phyloP scores from a whole-genome alignment of 2,888 invertebrate genomes.

The Rhamphomyia laevipes region DNA sequence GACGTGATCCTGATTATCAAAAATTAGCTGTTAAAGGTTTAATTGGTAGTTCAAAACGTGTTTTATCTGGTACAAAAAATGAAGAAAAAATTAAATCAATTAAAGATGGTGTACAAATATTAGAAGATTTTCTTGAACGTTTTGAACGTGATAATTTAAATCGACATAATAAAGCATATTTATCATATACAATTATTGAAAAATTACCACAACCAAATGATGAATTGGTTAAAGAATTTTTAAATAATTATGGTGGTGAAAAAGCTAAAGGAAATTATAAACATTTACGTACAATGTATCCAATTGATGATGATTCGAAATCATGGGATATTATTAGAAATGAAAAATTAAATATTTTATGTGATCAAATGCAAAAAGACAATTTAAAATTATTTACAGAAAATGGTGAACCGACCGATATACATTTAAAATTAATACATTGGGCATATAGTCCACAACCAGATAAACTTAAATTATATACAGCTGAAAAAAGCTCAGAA shows the following conservation, averaged over 20 bases:
- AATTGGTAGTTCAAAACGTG: constrained; percentile 57
- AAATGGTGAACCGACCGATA: constrained; percentile 53
- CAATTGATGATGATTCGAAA: constrained; percentile 41
- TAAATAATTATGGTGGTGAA: constrained; percentile 57
- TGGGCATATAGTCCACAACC: constrained; percentile 69
- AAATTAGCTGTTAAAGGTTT: constrained; percentile 58
- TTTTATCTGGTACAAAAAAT: constrained; percentile 62
- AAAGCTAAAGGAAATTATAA: constrained; percentile 47
- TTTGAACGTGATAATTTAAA: constrained; percentile 55
- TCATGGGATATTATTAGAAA: constrained; percentile 72
- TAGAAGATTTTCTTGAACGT: constrained; percentile 62
- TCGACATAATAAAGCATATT: constrained; percentile 57
- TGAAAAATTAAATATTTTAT: constrained; percentile 45
- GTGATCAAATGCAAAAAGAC: constrained; percentile 46
- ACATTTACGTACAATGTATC: constrained; percentile 51
- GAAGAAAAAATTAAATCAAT: constrained; percentile 63
- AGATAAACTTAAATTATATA: constrained; percentile 49
- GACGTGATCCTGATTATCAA: constrained; percentile 67
- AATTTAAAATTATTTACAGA: constrained; percentile 50
- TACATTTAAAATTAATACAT: constrained; percentile 55
- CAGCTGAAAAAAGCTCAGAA: constrained; percentile 21
- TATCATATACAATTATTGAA: constrained; percentile 47
- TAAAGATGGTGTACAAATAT: constrained; percentile 55
- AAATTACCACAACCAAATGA: constrained; percentile 46
- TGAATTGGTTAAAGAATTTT: constrained; percentile 43